Evolutionary conservation across 2,797 vertebrate species (phyloP), one percentile per base, ranked within the genome.

Genomic region (Hozukius guyotensis): DNA sequence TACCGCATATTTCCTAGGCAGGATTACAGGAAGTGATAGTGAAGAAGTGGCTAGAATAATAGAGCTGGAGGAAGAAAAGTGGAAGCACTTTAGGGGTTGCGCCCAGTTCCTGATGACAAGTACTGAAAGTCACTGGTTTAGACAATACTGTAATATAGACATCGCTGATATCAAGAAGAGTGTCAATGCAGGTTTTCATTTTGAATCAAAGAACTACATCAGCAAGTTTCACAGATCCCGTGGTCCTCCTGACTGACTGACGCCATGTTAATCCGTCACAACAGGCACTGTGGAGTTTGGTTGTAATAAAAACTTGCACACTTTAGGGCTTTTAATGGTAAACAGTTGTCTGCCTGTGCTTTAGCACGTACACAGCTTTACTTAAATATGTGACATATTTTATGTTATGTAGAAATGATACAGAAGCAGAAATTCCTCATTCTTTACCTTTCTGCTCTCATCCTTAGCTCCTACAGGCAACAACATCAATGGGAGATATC

Each of bases 401-500:
- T n/a, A 5, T 55, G 24, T 13, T 16, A 38, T 25, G 4, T 42
- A 46, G n/a, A 59, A 64, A 18, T 61, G 3, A 14, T n/a, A n/a
- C 13, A 53, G n/a, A 61, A 75, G 10, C 2, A 16, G 29, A 59
- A 29, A 27, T 42, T 60, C 4, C 8, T 13, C 0, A 13, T 46
- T 46, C 13, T 46, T 9, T 42, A 9, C 18, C 8, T 78, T 22
- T 71, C 52, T 77, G 4, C 13, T 72, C 36, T 70, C 31, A 5
- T 62, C 12, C 66, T 7, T 2, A 92, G 87, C 8, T 77, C 55
- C 60, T 10, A 0, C 0, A 0, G 25, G 0, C 4, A 13, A 6
- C 0, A 49, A 5, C 8, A 16, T 0, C 1, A 0, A 4, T 2
- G 53, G 14, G 3, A 0, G 0, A 0, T 62, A 76, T 53, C 86